These are phyloP conservation scores for Sebastiscus albofasciatus DNA, from an alignment of 2,797 vertebrate genomes.

Conservation along the genomic window DNA sequence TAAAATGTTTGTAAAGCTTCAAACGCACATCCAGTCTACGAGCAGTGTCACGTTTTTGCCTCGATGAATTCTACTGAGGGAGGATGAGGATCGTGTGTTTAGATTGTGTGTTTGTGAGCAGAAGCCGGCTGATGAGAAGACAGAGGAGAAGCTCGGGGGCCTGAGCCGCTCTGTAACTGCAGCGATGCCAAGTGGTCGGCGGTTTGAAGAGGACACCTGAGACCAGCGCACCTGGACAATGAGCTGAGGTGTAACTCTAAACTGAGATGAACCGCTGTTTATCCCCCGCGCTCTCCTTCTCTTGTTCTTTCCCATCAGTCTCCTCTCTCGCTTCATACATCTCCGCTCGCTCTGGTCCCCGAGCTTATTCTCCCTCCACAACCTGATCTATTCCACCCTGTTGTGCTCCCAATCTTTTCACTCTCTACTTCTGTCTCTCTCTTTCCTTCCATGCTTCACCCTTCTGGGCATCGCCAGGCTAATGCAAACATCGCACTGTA, in stretches of 20 bases:
- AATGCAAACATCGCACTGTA: slow-evolving; percentile 44
- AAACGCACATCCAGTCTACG: slow-evolving; percentile 1
- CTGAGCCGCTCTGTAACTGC: slow-evolving; percentile 71
- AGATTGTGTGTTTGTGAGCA: slow-evolving; percentile 39
- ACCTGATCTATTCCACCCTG: slow-evolving; percentile 33
- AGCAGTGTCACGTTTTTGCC: slow-evolving; percentile 36
- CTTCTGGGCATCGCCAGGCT: slow-evolving; percentile 39
- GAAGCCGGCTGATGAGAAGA: slow-evolving; percentile 48
- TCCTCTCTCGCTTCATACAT: slow-evolving; percentile 35
- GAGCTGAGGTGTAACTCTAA: slow-evolving; percentile 85
- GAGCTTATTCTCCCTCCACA: slow-evolving; percentile 37
- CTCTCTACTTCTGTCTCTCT: neutral
- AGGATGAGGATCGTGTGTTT: slow-evolving; percentile 20
- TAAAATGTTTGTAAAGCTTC: slow-evolving; percentile 27
- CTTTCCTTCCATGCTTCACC: slow-evolving; percentile 26
- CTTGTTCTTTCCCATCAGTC: slow-evolving; percentile 70
- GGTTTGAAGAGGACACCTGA: slow-evolving; percentile 87
- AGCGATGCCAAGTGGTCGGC: slow-evolving; percentile 80
- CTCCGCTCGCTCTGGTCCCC: slow-evolving; percentile 32
- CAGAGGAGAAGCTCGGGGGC: slow-evolving; percentile 74
- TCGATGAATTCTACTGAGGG: slow-evolving; percentile 25
- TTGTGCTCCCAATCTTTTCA: slow-evolving; percentile 32
- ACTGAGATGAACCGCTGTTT: slow-evolving; percentile 77
- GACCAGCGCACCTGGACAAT: slow-evolving; percentile 84
- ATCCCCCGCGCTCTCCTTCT: slow-evolving; percentile 67